These are phyloP conservation scores for Reinhardtius hippoglossoides DNA, from an alignment of 2,113 vertebrate genomes.

Conservation along the genomic window DNA sequence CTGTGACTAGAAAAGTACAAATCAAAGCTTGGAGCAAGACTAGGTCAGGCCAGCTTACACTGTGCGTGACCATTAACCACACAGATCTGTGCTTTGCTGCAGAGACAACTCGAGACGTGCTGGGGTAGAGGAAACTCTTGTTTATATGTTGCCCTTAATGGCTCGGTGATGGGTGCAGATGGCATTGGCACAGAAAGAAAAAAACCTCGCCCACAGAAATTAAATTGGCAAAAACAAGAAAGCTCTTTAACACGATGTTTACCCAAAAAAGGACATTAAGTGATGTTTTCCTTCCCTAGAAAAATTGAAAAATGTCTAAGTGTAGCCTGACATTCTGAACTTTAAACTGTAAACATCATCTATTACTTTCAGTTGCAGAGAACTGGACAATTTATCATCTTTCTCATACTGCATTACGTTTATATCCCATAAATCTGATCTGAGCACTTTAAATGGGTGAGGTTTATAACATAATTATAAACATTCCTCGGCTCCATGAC, in stretches of 20 bases:
- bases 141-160: constrained; percentile 50
- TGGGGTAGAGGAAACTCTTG: constrained; percentile 45
- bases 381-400: constrained; percentile 40
- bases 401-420: constrained; percentile 28
- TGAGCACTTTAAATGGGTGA: constrained; percentile 61
- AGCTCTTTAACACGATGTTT: constrained; percentile 28
- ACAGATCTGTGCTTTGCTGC: constrained; percentile 39
- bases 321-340: constrained; percentile 20
- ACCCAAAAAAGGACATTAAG: constrained; percentile 21
- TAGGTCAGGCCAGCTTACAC: constrained; percentile 26
- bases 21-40: constrained; percentile 32
- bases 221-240: constrained; percentile 10
- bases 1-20: constrained; percentile 8
- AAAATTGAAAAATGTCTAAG: constrained; percentile 25
- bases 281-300: constrained; percentile 16
- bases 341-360: constrained; percentile 41
- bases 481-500: constrained; percentile 56
- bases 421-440: constrained; percentile 49
- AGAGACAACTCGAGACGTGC: constrained; percentile 41
- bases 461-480: constrained; percentile 68
- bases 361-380: constrained; percentile 6
- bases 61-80: constrained; percentile 49
- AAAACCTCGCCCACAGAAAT: constrained; percentile 23
- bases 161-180: constrained; percentile 19
- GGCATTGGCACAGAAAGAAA: constrained; percentile 21